Conservation (phyloP, 2,888 invertebrate species). For the Oasisia sp. region DNA sequence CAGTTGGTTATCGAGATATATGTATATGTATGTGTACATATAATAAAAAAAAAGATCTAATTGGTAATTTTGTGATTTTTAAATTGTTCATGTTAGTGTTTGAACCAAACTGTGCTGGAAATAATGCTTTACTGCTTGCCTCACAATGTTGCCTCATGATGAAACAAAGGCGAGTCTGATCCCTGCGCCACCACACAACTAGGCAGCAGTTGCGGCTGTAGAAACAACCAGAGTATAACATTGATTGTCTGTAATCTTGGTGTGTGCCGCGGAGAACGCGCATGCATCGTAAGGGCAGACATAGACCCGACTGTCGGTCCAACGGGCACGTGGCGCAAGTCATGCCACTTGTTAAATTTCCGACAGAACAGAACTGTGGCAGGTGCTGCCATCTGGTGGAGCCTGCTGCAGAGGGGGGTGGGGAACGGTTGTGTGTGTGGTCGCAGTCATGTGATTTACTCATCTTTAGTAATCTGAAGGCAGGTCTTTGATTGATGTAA, state of each 20-base stretch:
- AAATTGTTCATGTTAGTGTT: neutral
- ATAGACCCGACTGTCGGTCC: conserved; percentile 36
- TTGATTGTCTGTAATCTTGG: conserved; percentile 55
- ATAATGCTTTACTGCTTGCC: neutral
- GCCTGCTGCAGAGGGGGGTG: neutral
- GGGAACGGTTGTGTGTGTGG: neutral
- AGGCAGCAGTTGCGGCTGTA: conserved; percentile 21
- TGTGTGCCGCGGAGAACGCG: conserved; percentile 35
- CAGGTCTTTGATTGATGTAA: conserved; percentile 9
- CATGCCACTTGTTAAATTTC: conserved; percentile 1
- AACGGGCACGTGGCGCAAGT: neutral
- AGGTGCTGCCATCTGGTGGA: neutral
- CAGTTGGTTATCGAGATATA: neutral
- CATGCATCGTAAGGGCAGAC: conserved; percentile 53
- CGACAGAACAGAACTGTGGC: neutral
- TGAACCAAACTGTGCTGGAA: neutral
- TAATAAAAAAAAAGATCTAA: too few relatives aligned
- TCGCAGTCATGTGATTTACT: conserved; percentile 31
- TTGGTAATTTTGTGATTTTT: neutral
- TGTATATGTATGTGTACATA: too few relatives aligned
- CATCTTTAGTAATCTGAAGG: conserved; percentile 64
- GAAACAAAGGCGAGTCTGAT: conserved; percentile 31
- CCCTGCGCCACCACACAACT: neutral
- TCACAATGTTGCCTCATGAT: conserved; percentile 27
- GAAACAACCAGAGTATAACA: conserved; percentile 42